Percentiles rank a stretch among this genome's conserved stretches.
Conservation (phyloP, 2,113 vertebrate genomes). For the Sigmodon hispidus region DNA sequence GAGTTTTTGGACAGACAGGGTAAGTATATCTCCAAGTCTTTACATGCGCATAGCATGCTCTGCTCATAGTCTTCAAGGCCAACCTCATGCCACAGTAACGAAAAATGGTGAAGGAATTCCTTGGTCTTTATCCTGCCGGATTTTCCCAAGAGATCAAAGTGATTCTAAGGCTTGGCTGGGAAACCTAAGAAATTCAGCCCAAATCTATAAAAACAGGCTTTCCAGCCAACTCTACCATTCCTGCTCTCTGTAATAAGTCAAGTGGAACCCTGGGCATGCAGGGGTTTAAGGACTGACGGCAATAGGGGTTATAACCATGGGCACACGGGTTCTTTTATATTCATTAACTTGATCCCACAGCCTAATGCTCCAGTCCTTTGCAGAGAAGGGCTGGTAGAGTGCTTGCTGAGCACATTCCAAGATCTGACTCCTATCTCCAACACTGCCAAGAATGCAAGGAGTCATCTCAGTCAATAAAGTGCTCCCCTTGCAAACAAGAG, state of each 20-base stretch:
- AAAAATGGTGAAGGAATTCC: background rate
- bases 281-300: background rate
- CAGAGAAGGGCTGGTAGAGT: background rate
- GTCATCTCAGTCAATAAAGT: background rate
- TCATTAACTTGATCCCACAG: background rate
- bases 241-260: background rate
- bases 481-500: background rate
- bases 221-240: background rate
- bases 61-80: background rate
- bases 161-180: background rate
- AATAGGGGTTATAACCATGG: accelerated
- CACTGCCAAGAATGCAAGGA: no score
- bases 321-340: no score
- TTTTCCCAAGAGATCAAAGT: background rate
- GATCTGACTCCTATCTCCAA: background rate
- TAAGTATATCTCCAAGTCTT: no score
- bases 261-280: accelerated
- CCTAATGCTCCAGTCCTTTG: no score
- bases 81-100: background rate
- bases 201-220: background rate
- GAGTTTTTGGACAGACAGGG: background rate
- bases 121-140: background rate
- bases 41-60: background rate
- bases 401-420: background rate
- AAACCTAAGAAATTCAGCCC: background rate